A percentile compares a stretch with the other conserved stretches of the same genome.
Evolutionary conservation across 2,888 invertebrate species (phyloP).

Genomic region (Protonemura montana): DNA sequence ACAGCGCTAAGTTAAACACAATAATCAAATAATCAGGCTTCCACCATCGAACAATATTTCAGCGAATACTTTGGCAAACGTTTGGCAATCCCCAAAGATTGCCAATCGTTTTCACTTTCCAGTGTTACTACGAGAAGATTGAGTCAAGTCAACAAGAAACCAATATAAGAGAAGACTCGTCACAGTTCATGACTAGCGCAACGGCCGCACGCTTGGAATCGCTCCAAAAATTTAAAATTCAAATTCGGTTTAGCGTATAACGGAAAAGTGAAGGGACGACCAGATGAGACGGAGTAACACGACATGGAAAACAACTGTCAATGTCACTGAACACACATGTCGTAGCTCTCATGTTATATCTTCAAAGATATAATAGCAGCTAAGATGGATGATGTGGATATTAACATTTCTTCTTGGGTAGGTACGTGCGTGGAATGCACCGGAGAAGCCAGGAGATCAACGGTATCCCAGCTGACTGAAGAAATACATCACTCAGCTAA

Average conservation of each 20-base stretch:
- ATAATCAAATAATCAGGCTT: too few species aligned
- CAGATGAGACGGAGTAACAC: not conserved
- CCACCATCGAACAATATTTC: not conserved
- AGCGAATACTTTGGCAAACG: not conserved
- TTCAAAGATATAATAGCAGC: not conserved
- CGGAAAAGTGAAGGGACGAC: not conserved
- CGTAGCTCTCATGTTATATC: not conserved
- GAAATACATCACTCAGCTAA: not conserved
- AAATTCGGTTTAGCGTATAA: not conserved
- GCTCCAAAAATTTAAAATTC: conserved; percentile 9
- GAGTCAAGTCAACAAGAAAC: not conserved
- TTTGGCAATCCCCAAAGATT: not conserved
- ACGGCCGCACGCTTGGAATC: not conserved
- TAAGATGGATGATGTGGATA: not conserved
- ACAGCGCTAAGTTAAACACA: too few species aligned
- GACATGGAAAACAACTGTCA: not conserved
- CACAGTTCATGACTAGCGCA: not conserved
- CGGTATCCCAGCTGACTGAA: not conserved
- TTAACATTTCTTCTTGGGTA: not conserved
- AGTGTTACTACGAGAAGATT: not conserved
- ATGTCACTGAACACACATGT: not conserved
- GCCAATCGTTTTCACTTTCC: not conserved
- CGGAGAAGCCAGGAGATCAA: too few species aligned
- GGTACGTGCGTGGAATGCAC: not conserved
- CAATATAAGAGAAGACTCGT: not conserved